phyloP scores from a whole-genome alignment of 2,888 invertebrate species.

The Platycnemis pennipes region DNA sequence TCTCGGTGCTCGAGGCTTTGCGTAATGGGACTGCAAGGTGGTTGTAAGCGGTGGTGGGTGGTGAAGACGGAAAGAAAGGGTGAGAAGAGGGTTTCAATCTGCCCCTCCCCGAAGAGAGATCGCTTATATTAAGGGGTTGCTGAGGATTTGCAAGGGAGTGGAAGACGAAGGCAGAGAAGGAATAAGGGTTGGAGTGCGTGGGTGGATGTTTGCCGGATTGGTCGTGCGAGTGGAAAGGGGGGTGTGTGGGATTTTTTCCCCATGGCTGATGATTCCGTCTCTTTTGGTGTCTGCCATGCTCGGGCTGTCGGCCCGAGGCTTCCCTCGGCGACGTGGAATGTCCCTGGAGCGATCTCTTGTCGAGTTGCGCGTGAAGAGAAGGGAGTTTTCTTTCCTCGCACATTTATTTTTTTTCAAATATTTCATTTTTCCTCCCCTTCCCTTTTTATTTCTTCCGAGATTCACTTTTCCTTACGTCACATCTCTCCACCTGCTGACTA shows the following conservation, averaged over 20 bases:
- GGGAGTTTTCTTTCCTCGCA: neutral
- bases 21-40: neutral
- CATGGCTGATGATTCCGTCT: conserved; percentile 1
- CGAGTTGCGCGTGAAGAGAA: neutral
- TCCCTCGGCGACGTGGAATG: neutral
- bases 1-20: neutral
- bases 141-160: neutral
- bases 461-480: neutral
- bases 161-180: neutral
- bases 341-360: neutral
- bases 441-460: neutral
- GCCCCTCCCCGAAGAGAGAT: neutral
- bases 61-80: too few relatives aligned
- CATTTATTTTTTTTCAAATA: neutral
- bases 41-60: neutral
- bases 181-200: neutral
- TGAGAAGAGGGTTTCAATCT: neutral
- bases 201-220: neutral
- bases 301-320: neutral
- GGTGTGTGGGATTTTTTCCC: neutral
- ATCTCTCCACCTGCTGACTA: neutral
- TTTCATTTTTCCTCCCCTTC: neutral
- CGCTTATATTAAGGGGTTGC: neutral
- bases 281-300: neutral
- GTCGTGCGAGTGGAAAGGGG: neutral